Evolutionary conservation across 2,888 invertebrate species (phyloP).

Genomic region (Drosophila prolongata): DNA sequence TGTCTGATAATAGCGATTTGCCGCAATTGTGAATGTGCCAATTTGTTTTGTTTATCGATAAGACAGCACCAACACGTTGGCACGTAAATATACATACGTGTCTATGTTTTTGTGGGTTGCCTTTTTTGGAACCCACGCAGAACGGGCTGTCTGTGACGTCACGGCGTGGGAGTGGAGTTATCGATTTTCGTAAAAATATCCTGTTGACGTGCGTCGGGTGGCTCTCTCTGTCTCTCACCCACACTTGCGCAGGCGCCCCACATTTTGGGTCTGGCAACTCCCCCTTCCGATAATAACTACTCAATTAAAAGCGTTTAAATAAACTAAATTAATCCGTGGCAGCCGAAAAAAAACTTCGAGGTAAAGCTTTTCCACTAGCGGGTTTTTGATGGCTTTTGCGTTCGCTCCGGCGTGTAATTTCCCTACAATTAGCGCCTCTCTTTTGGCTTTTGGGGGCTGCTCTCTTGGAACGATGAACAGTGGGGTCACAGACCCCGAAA

Average conservation of each 20-base stretch:
- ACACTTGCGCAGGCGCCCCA: constrained; percentile 63
- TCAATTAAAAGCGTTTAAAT: constrained; percentile 24
- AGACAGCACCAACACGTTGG: constrained; percentile 2
- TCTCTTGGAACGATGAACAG: constrained; percentile 29
- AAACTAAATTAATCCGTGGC: constrained; percentile 18
- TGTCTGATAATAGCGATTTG: constrained; percentile 17
- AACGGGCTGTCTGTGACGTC: constrained; percentile 55
- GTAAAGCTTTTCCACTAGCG: constrained; percentile 4
- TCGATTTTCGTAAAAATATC: constrained; percentile 66
- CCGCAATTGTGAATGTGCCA: constrained; percentile 15
- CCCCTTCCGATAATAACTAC: constrained; percentile 16
- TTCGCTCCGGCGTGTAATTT: constrained; percentile 63
- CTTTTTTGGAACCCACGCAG: constrained; percentile 49
- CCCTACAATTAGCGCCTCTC: constrained; percentile 70
- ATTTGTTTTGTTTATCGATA: constrained; percentile 29
- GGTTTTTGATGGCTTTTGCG: constrained; percentile 1
- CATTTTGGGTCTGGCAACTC: constrained; percentile 61
- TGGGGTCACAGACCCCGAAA: not conserved
- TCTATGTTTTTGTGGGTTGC: constrained; percentile 7
- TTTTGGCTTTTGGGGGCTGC: constrained; percentile 10
- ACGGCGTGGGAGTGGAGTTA: constrained; percentile 34
- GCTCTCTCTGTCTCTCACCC: constrained; percentile 5
- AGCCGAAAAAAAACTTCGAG: constrained; percentile 17
- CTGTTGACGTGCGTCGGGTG: constrained; percentile 39
- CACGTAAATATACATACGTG: not conserved